phyloP scores from a whole-genome alignment of 2,888 invertebrate genomes.

The Bembecia ichneumoniformis region DNA sequence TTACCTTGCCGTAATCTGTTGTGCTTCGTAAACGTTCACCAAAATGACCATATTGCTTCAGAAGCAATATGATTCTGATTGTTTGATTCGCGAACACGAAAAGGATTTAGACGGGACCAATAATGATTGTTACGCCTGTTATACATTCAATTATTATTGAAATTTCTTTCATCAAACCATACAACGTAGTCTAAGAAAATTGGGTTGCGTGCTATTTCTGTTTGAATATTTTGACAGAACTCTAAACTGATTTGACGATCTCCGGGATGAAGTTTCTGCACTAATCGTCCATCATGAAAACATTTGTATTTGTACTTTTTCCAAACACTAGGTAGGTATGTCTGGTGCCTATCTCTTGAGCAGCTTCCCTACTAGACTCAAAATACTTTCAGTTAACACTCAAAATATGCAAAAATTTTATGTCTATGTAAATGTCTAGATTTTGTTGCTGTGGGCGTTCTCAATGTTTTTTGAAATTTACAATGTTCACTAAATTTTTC shows the following conservation, averaged over 20 bases:
- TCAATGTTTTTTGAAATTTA: too few species aligned
- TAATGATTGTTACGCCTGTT: neutral
- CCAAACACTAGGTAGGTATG: too few species aligned
- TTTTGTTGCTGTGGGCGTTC: slow-evolving; percentile 2
- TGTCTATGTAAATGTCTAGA: neutral
- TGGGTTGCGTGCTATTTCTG: slow-evolving; percentile 7
- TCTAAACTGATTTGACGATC: slow-evolving; percentile 3
- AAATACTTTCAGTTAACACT: slow-evolving; percentile 6
- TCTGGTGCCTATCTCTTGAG: too few species aligned
- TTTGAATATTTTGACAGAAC: slow-evolving; percentile 6
- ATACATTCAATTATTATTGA: neutral
- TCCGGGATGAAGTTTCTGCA: slow-evolving; percentile 6
- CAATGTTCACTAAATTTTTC: slow-evolving; percentile 2
- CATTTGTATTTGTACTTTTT: slow-evolving; percentile 9
- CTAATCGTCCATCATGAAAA: slow-evolving; percentile 6
- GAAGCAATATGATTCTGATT: neutral
- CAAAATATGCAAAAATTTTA: slow-evolving; percentile 2
- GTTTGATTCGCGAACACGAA: neutral
- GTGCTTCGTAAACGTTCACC: too few species aligned
- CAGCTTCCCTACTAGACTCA: slow-evolving; percentile 6
- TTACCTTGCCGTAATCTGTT: too few species aligned
- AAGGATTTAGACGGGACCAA: neutral
- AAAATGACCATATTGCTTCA: too few species aligned
- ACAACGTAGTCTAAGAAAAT: too few species aligned
- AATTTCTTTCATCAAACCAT: neutral